These are phyloP conservation scores for Habroteleia sp. DNA, from an alignment of 2,888 invertebrate species.

Conservation along the genomic window DNA sequence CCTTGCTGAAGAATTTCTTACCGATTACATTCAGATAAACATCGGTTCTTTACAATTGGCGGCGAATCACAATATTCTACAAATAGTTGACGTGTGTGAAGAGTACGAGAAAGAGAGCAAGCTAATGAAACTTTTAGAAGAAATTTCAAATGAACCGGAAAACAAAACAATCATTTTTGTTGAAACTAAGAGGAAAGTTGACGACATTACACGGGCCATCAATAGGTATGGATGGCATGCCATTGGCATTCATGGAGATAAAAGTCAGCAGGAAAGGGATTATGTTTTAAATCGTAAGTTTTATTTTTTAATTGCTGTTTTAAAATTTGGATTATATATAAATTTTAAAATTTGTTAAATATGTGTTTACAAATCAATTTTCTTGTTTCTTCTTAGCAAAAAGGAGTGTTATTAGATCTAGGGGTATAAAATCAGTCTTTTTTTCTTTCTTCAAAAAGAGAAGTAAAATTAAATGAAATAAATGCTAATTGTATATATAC, in stretches of 20 bases:
- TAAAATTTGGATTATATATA: not conserved
- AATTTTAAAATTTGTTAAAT: not conserved
- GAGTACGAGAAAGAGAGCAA: slow-evolving; percentile 85
- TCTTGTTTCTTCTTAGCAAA: too few relatives aligned
- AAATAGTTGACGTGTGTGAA: slow-evolving; percentile 85
- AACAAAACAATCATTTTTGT: slow-evolving; percentile 87
- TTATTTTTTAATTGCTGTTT: not conserved
- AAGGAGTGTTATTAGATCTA: too few relatives aligned
- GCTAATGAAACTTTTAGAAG: slow-evolving; percentile 83
- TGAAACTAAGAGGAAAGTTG: slow-evolving; percentile 86
- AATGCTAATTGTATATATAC: too few relatives aligned
- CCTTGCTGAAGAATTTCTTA: slow-evolving; percentile 86
- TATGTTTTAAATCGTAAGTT: slow-evolving; percentile 83
- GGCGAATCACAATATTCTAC: slow-evolving; percentile 87
- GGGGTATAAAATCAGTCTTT: too few relatives aligned
- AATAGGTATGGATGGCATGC: slow-evolving; percentile 83
- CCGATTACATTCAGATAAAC: slow-evolving; percentile 85
- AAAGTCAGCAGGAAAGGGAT: slow-evolving; percentile 85
- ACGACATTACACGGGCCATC: slow-evolving; percentile 84
- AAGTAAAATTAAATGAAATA: too few relatives aligned
- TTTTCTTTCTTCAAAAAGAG: too few relatives aligned
- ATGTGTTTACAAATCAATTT: too few relatives aligned
- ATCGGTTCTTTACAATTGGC: slow-evolving; percentile 85
- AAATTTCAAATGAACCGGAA: slow-evolving; percentile 84
- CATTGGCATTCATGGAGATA: slow-evolving; percentile 86